A percentile compares a stretch with the other conserved stretches of the same genome.
These are phyloP conservation scores for Megalonaias nervosa DNA, from an alignment of 1,140 invertebrate genomes.

Conservation along the genomic window DNA sequence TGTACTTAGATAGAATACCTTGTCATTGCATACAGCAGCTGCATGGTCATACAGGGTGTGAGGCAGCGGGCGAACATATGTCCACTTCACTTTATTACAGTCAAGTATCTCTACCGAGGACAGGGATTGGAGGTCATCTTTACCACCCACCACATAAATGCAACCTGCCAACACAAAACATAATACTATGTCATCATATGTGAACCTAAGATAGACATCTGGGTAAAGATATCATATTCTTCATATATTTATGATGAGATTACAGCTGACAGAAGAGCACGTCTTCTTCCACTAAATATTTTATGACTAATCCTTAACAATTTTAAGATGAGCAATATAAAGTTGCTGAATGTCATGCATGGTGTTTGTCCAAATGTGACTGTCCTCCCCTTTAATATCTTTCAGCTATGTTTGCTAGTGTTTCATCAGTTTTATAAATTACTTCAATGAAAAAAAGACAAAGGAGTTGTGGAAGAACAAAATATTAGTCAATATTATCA, in stretches of 20 bases:
- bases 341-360: neutral
- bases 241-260: neutral
- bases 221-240: too few species aligned
- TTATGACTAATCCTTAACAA: neutral
- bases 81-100: slow-evolving; percentile 41
- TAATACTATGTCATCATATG: neutral
- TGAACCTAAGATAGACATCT: neutral
- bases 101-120: slow-evolving; percentile 43
- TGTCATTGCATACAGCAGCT: slow-evolving; percentile 37
- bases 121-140: slow-evolving; percentile 35
- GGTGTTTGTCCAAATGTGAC: neutral
- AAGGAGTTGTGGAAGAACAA: too few species aligned
- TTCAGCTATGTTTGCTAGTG: too few species aligned
- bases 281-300: neutral
- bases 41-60: slow-evolving; percentile 41
- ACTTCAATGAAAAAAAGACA: too few species aligned
- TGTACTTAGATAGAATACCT: slow-evolving; percentile 19
- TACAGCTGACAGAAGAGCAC: neutral
- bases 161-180: slow-evolving; percentile 30
- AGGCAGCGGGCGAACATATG: slow-evolving; percentile 36
- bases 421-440: too few species aligned
- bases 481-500: too few species aligned
- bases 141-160: slow-evolving; percentile 52
- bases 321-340: neutral
- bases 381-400: too few species aligned